Evolutionary conservation across 2,888 invertebrate genomes (phyloP).

Genomic region (Gymnosoma rotundatum): DNA sequence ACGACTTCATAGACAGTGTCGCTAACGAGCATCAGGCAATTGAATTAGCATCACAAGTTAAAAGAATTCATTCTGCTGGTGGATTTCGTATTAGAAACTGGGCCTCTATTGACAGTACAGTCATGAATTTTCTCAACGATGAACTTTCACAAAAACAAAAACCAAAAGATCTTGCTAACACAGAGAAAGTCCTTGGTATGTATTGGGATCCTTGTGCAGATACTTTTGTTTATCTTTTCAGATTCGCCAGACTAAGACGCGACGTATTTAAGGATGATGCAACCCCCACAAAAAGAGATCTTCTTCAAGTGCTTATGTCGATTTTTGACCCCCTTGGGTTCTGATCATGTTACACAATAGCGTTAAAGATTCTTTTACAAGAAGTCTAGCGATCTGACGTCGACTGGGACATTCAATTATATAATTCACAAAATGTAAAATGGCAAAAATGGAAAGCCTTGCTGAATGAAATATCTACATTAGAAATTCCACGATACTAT

Average conservation of each 20-base stretch:
- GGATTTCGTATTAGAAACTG: not conserved
- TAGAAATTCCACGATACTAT: no score
- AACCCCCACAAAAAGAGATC: not conserved
- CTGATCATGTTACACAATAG: not conserved
- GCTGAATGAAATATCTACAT: no score
- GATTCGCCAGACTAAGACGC: not conserved
- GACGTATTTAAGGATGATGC: not conserved
- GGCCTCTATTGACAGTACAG: not conserved
- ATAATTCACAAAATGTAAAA: not conserved
- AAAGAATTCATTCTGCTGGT: not conserved
- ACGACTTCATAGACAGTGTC: constrained; percentile 17
- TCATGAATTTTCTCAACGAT: no score
- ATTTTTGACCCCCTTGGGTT: not conserved
- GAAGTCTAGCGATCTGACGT: not conserved
- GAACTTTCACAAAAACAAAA: no score
- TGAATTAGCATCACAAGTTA: not conserved
- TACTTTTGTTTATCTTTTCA: not conserved
- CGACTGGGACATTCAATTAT: not conserved
- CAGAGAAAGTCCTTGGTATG: not conserved
- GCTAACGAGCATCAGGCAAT: not conserved
- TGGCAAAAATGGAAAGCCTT: no score
- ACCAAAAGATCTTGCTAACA: not conserved
- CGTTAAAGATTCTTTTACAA: not conserved
- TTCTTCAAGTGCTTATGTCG: not conserved
- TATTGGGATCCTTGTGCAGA: not conserved